phyloP scores from a whole-genome alignment of 2,888 invertebrate species.

The Brachycybe producta region DNA sequence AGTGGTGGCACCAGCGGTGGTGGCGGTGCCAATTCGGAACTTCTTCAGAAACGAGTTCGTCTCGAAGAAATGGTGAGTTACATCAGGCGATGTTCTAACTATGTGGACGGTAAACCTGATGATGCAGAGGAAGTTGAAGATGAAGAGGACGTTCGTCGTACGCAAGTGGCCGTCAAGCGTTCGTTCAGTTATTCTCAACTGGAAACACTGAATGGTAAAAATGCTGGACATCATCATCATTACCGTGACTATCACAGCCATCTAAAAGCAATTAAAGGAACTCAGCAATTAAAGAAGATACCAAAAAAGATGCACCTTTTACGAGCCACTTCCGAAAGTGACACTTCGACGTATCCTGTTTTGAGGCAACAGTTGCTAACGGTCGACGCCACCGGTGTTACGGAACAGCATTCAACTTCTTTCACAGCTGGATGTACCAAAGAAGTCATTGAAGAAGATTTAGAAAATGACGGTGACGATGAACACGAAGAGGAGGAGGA shows the following conservation, averaged over 20 bases:
- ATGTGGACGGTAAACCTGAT: no score
- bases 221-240: background rate
- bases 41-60: constrained; percentile 9
- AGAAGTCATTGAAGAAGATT: background rate
- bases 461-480: background rate
- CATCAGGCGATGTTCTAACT: constrained; percentile 4
- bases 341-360: constrained; percentile 1
- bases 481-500: background rate
- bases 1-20: no score
- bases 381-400: background rate
- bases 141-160: no score
- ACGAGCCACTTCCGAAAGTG: background rate
- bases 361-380: constrained; percentile 8
- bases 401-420: background rate
- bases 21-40: background rate
- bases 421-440: background rate
- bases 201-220: no score
- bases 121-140: no score
- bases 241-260: background rate
- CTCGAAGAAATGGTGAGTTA: constrained; percentile 11
- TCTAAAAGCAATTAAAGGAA: no score
- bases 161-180: no score
- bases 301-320: no score
- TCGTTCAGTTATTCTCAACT: no score
- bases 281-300: no score